phyloP scores from a whole-genome alignment of 2,113 vertebrate genomes.

The Brachyhypopomus gauderio region DNA sequence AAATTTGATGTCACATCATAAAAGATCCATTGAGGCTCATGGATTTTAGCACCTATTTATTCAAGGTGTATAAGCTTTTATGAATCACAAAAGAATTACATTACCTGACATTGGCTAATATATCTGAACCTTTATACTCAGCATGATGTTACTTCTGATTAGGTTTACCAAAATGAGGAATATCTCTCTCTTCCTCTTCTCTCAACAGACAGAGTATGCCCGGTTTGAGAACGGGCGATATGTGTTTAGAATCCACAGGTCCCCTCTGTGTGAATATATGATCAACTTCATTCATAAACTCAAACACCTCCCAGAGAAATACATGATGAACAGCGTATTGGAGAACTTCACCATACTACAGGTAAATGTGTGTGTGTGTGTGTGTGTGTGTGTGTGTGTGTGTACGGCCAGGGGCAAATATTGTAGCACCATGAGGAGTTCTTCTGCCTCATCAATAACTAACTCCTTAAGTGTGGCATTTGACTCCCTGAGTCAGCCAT shows the following conservation, averaged over 20 bases:
- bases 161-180: not conserved
- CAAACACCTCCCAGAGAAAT: slow-evolving; percentile 93
- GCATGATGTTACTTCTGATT: slow-evolving; percentile 21
- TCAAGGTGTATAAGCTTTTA: not conserved
- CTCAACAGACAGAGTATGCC: slow-evolving; percentile 86
- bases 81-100: slow-evolving; percentile 36
- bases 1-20: slow-evolving; percentile 24
- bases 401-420: slow-evolving; percentile 3
- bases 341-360: slow-evolving; percentile 97
- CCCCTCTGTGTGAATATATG: slow-evolving; percentile 95
- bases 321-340: slow-evolving; percentile 98
- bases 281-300: slow-evolving; percentile 97
- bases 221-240: slow-evolving; percentile 90
- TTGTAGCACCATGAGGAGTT: slow-evolving; percentile 23
- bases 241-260: slow-evolving; percentile 89
- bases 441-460: slow-evolving; percentile 30
- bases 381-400: not conserved
- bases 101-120: slow-evolving; percentile 9
- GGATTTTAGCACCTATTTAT: slow-evolving; percentile 8
- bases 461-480: slow-evolving; percentile 35
- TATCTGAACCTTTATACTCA: not conserved
- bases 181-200: slow-evolving; percentile 33
- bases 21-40: slow-evolving; percentile 1
- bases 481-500: slow-evolving; percentile 21
- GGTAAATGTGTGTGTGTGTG: slow-evolving; percentile 65